Evolutionary conservation across 1,140 invertebrate species (phyloP).

Genomic region (Drosophila cardini): DNA sequence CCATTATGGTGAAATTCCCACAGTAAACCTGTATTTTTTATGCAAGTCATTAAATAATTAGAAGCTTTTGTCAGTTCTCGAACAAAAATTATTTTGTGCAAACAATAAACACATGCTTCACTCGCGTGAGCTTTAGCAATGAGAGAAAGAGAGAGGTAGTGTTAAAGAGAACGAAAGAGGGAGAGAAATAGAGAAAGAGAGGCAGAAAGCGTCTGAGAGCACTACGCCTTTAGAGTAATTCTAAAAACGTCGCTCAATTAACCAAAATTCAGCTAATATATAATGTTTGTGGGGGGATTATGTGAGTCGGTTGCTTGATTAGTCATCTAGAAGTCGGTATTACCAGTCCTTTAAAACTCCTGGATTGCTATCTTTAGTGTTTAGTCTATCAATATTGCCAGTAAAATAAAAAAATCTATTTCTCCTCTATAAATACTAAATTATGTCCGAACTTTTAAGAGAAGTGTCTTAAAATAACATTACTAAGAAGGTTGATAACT

Average conservation of each 20-base stretch:
- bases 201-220: background rate
- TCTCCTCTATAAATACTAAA: too few relatives aligned
- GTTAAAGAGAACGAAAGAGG: background rate
- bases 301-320: background rate
- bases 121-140: slow-evolving; percentile 16
- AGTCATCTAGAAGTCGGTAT: background rate
- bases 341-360: background rate
- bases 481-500: too few relatives aligned
- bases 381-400: too few relatives aligned
- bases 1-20: slow-evolving; percentile 55
- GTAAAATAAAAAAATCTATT: too few relatives aligned
- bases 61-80: slow-evolving; percentile 26
- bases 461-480: too few relatives aligned
- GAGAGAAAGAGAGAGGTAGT: background rate
- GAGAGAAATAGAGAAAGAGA: background rate
- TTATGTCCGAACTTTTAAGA: too few relatives aligned
- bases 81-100: slow-evolving; percentile 18
- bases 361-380: background rate
- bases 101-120: slow-evolving; percentile 19
- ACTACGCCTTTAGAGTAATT: background rate
- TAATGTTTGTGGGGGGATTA: background rate
- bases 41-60: slow-evolving; percentile 63
- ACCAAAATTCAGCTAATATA: slow-evolving; percentile 4
- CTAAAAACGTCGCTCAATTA: background rate
- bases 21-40: slow-evolving; percentile 9